These are phyloP conservation scores for Brachionus koreanus DNA, from an alignment of 1,140 invertebrate genomes.

Conservation along the genomic window DNA sequence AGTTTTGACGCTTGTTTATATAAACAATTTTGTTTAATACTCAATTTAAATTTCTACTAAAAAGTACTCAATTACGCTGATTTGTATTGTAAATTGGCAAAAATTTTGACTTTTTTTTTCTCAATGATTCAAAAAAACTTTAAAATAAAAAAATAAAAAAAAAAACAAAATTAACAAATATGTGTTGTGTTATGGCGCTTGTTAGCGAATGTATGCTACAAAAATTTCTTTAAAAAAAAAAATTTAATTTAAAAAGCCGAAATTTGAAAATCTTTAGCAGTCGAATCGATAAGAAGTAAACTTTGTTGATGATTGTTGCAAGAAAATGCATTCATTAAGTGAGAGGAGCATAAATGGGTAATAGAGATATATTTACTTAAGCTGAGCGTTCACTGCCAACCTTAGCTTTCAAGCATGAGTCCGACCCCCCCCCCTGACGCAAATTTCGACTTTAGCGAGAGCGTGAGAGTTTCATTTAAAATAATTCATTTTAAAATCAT, in stretches of 20 bases:
- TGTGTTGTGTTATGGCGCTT: background rate
- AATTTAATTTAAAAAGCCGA: conserved; percentile 18
- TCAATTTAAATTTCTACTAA: background rate
- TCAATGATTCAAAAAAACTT: background rate
- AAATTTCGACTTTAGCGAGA: background rate
- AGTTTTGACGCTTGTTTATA: conserved; percentile 28
- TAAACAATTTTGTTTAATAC: background rate
- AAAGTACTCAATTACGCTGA: background rate
- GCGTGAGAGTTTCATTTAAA: background rate
- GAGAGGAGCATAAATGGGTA: conserved; percentile 1
- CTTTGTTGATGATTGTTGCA: background rate
- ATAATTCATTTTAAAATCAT: conserved; percentile 37
- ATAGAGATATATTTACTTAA: background rate
- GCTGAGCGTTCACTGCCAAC: background rate
- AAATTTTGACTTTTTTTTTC: background rate
- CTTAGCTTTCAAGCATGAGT: background rate
- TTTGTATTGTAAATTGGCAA: background rate
- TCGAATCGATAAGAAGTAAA: background rate
- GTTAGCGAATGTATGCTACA: background rate
- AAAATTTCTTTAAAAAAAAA: conserved; percentile 7
- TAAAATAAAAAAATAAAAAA: conserved; percentile 3
- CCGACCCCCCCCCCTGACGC: background rate
- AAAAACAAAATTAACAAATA: conserved; percentile 13
- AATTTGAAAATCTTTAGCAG: background rate
- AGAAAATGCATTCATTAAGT: background rate